Percentiles rank a stretch among this genome's conserved stretches.
Evolutionary conservation across 2,113 vertebrate genomes (phyloP).

Genomic region (Mormyrus lacerda): DNA sequence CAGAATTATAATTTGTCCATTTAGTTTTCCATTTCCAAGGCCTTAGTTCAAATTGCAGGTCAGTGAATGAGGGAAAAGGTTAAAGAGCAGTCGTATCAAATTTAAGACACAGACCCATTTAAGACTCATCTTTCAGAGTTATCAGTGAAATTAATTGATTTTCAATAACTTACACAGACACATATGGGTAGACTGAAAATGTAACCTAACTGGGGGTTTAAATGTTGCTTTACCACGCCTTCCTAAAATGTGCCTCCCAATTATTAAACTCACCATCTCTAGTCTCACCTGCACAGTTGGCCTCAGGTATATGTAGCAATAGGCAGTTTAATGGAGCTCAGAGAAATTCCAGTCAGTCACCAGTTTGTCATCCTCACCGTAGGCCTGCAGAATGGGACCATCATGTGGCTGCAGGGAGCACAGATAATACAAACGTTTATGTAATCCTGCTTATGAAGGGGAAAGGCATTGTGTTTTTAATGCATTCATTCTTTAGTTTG

Average conservation of each 20-base stretch:
- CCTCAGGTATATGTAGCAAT: not conserved
- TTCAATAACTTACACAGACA: not conserved
- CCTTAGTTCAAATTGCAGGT: not conserved
- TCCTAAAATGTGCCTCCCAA: not conserved
- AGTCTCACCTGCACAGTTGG: not conserved
- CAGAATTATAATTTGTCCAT: not conserved
- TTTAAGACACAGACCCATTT: not conserved
- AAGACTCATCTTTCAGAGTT: not conserved
- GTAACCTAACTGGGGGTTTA: not conserved
- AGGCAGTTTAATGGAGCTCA: not conserved
- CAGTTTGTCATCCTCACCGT: not conserved
- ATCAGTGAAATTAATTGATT: not conserved
- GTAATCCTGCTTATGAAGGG: not conserved
- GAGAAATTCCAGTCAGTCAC: not conserved
- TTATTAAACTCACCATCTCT: not conserved
- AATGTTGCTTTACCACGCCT: not conserved
- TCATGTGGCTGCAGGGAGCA: not conserved
- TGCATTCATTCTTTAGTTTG: not conserved
- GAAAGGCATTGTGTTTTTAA: not conserved
- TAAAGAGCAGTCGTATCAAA: not conserved
- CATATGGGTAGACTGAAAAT: not conserved
- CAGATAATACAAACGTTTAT: not conserved
- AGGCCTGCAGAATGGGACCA: not conserved
- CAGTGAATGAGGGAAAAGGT: not conserved
- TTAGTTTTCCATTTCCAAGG: not conserved